These are phyloP conservation scores for Pseudomyrmex flavicornis DNA, from an alignment of 1,140 invertebrate genomes.

Conservation along the genomic window DNA sequence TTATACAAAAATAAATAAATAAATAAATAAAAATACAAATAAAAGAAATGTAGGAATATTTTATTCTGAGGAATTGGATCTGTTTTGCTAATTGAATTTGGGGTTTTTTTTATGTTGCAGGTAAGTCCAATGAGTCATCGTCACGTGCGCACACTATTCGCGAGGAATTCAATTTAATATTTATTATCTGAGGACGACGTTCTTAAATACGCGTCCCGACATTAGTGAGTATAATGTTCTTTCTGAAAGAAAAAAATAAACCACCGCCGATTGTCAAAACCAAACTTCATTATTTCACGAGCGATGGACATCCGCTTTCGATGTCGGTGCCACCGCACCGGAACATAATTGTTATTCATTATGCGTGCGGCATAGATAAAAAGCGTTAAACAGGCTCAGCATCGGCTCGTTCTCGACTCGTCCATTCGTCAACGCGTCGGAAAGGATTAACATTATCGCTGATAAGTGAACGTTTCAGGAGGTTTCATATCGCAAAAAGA, in stretches of 20 bases:
- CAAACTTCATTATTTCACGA: constrained; percentile 39
- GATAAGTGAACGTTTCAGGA: background rate
- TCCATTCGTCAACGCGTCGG: constrained; percentile 43
- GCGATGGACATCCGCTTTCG: constrained; percentile 43
- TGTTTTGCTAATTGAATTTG: constrained; percentile 18
- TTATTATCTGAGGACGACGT: background rate
- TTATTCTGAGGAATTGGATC: background rate
- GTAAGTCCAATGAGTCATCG: constrained; percentile 17
- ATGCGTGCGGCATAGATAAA: constrained; percentile 52
- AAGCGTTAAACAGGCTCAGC: constrained; percentile 27
- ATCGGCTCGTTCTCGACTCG: constrained; percentile 17
- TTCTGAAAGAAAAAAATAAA: background rate
- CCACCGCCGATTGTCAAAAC: background rate
- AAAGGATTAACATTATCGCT: constrained; percentile 44
- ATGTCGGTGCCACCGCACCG: constrained; percentile 31
- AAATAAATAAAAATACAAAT: no score
- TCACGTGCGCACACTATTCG: background rate
- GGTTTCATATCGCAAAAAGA: background rate
- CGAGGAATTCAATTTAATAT: background rate
- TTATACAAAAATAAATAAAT: background rate
- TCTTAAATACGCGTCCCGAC: background rate
- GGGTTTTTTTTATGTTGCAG: constrained; percentile 39
- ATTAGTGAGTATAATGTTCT: constrained; percentile 22
- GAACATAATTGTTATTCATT: constrained; percentile 57
- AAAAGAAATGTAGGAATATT: background rate